Evolutionary conservation across 2,797 vertebrate species (phyloP).

Genomic region (Todus mexicanus): DNA sequence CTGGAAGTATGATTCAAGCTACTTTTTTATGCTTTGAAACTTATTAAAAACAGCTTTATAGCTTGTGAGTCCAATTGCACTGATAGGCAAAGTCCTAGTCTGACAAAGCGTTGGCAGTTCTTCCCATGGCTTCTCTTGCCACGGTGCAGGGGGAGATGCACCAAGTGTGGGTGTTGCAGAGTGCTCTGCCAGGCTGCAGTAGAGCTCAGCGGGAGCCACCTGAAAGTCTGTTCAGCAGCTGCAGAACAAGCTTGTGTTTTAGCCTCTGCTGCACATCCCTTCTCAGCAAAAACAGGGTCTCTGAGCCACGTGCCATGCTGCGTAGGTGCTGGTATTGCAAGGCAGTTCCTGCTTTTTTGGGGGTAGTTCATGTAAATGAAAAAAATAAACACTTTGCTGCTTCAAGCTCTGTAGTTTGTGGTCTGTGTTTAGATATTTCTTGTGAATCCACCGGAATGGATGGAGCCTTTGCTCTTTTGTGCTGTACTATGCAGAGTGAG

Average conservation of each 20-base stretch:
- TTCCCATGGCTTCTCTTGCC: background rate
- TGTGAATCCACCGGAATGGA: background rate
- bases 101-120: background rate
- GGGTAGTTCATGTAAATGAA: background rate
- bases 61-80: background rate
- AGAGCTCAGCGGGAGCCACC: background rate
- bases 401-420: fast-evolving
- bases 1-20: background rate
- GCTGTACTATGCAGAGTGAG: background rate
- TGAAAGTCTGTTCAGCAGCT: background rate
- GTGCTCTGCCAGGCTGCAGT: background rate
- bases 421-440: background rate
- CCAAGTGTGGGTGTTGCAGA: background rate
- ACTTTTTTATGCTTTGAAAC: background rate
- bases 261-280: background rate
- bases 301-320: background rate
- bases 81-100: background rate
- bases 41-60: background rate
- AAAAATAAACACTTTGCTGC: background rate
- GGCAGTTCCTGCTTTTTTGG: background rate
- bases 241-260: fast-evolving
- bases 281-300: background rate
- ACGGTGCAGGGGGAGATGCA: background rate
- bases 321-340: background rate
- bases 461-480: background rate